Base-by-base conservation (phyloP, 2,797 vertebrate species). In the Cyprinodon diabolis region DNA sequence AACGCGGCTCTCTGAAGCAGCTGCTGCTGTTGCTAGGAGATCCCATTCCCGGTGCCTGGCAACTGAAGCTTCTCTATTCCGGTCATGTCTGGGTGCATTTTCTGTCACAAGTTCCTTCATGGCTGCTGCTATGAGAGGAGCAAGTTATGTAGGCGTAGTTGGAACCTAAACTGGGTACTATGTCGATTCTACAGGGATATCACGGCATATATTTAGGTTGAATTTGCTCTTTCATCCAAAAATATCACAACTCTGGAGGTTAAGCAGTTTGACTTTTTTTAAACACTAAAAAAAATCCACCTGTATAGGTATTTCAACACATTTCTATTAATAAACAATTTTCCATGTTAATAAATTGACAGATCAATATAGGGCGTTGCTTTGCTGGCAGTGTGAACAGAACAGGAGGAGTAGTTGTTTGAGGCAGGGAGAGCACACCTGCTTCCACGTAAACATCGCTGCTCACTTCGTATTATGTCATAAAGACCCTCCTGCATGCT, bases 41-140 rank as follows among this genome's bases (percentile, higher is more conserved):
- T 93, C 77, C 57, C 87, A 3, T 88, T 94, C 91, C 78, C 77
- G 94, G 92, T 95, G 94, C 95, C 89, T 92, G 92, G 95, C 93
- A 96, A 96, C 95, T 90, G 84, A 83, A 82, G 80, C 86, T 93
- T 92, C 91, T 93, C 90, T 92, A 87, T 91, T 95, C 87, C 72
- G 67, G 25, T 88, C 92, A 94, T 85, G 77, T 95, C 90, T 86
- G 87, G 78, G 83, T 91, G 88, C 86, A 87, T 82, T 86, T 82
- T 89, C 90, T 91, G 85, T 83, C 83, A 86, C 79, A 76, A 85
- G 85, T 86, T 84, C 83, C 80, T 82, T 60, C 84, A 81, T 86
- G 79, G 9, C 25, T 2, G 48, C 88, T 89, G 87, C 86, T 90
- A 94, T 82, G 91, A 87, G 90, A 43, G 40, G 7, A 43, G 73